phyloP scores from a whole-genome alignment of 2,888 invertebrate genomes.

The Caenorhabditis becei region DNA sequence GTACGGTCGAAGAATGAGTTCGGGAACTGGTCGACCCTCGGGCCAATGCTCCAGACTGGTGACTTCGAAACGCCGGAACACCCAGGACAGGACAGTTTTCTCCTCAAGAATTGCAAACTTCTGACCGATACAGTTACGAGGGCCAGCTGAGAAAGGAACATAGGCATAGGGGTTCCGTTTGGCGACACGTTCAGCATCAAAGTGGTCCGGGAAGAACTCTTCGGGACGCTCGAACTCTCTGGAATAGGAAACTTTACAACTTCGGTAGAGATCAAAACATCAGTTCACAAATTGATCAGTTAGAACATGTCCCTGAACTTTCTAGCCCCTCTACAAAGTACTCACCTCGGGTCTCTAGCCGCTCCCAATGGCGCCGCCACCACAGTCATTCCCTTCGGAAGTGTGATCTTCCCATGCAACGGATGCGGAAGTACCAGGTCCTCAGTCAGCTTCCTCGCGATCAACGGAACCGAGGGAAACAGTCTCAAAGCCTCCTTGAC shows the following conservation, averaged over 20 bases:
- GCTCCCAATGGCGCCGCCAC: constrained; percentile 18
- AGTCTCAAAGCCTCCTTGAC: constrained; percentile 75
- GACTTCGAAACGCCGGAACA: constrained; percentile 56
- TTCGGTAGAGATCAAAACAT: too few species aligned
- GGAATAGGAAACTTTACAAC: too few species aligned
- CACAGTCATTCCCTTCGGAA: constrained; percentile 38
- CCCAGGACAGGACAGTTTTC: constrained; percentile 80
- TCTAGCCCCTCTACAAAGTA: not conserved
- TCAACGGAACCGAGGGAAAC: constrained; percentile 67
- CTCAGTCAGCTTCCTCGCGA: constrained; percentile 58
- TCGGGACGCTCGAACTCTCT: constrained; percentile 22
- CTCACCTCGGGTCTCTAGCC: constrained; percentile 50
- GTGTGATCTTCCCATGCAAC: not conserved
- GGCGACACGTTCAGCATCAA: constrained; percentile 79
- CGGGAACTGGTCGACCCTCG: constrained; percentile 31
- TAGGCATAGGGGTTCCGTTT: constrained; percentile 75
- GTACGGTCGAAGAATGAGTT: constrained; percentile 38
- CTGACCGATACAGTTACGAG: constrained; percentile 81
- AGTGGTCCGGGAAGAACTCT: constrained; percentile 83
- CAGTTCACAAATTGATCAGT: too few species aligned
- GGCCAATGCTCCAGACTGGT: constrained; percentile 19
- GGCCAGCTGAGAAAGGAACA: constrained; percentile 79
- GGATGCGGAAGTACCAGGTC: constrained; percentile 55
- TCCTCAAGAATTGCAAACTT: constrained; percentile 83
- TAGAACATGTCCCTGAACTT: too few species aligned